Percentiles rank a stretch among this genome's conserved stretches.
Conservation (phyloP, 2,888 invertebrate genomes). For the Operophtera brumata region DNA sequence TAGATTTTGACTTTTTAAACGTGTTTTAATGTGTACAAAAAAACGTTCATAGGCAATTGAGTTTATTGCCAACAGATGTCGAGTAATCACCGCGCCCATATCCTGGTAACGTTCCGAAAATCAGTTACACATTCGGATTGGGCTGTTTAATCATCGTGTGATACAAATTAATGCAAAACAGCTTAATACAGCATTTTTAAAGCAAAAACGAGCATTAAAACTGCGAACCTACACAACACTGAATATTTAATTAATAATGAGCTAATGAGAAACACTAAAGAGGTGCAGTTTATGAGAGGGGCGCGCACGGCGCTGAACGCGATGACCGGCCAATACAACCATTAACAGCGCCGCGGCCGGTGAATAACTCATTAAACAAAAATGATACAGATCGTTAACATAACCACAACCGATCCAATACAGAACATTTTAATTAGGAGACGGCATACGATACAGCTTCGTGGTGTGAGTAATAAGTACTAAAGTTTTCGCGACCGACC, state of each 20-base stretch:
- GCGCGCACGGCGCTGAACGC: conserved; percentile 19
- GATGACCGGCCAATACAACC: conserved; percentile 33
- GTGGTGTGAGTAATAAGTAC: conserved; percentile 43
- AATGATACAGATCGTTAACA: conserved; percentile 70
- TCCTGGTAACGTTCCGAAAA: conserved; percentile 27
- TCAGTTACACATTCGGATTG: conserved; percentile 15
- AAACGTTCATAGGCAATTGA: conserved; percentile 32
- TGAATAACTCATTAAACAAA: conserved; percentile 73
- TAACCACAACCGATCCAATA: conserved; percentile 60
- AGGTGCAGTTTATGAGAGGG: conserved; percentile 28
- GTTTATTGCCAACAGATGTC: conserved; percentile 33
- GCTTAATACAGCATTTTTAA: background rate
- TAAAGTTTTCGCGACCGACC: conserved; percentile 35
- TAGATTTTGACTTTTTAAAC: conserved; percentile 30
- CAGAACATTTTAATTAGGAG: conserved; percentile 74
- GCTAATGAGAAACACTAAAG: conserved; percentile 31
- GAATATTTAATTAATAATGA: conserved; percentile 23
- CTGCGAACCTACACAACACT: conserved; percentile 3
- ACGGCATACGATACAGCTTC: conserved; percentile 51
- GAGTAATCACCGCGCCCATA: conserved; percentile 25
- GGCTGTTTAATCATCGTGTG: conserved; percentile 9
- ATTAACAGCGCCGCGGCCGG: conserved; percentile 42
- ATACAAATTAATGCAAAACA: conserved; percentile 15
- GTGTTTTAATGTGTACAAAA: conserved; percentile 27
- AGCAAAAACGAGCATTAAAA: background rate